Evolutionary conservation across 2,888 invertebrate genomes (phyloP), one percentile per base, ranked within the genome.

Genomic region (Eueremaeus valkanovi): DNA sequence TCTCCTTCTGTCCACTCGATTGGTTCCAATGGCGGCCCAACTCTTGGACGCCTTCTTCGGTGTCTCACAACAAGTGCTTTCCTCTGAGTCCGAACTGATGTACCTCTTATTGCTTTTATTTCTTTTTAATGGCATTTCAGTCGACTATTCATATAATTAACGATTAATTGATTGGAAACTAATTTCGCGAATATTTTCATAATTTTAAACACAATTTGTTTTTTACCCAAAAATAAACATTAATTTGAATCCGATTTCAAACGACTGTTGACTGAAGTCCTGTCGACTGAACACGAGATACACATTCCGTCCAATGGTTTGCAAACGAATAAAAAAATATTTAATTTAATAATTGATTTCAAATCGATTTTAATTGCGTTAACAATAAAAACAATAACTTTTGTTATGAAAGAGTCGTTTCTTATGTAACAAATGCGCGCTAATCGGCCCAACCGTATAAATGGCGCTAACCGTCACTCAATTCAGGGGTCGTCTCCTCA

Each of bases 11-110:
- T 24, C 3, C 5, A 21, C 13, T 72, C 51, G 27, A 24, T 51
- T 72, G 72, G 33, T 24, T n/a, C 68, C 42, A 40, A 40, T 18
- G 0, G n/a, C n/a, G n/a, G n/a, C n/a, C n/a, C n/a, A n/a, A n/a
- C n/a, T n/a, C n/a, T n/a, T n/a, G n/a, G 33, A 16, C 13, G 68
- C 1, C 68, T 68, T 68, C 68, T 68, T 68, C 16, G 49, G 49
- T 49, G 72, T 31, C 13, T 72, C 42, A 16, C 21, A n/a, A 27
- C 11, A 27, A 49, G 8, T 21, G 29, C 51, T 72, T 1, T 72
- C 72, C 16, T 72, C 72, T 1, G 72, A 72, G 33, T 72, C 72
- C 6, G 55, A 72, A 68, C 68, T 68, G 36, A 40, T 36, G 24
- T 40, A 68, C 8, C 68, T n/a, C 24, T 68, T 68, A 40, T 40